Base-by-base conservation (phyloP, 2,888 invertebrate species). In the Balanococcus diminutus region DNA sequence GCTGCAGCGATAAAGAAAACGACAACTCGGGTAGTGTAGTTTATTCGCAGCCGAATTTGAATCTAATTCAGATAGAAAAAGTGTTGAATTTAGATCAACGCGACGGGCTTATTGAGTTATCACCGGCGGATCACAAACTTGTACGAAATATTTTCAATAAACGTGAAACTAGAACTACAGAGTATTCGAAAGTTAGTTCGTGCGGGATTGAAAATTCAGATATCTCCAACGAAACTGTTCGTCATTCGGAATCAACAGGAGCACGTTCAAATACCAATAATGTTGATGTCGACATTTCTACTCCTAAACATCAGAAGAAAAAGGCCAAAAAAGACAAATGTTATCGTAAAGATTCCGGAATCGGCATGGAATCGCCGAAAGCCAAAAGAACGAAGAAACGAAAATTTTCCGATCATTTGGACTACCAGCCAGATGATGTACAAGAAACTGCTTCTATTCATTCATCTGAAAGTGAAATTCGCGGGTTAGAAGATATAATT, bases 1-100 rank as follows among this genome's bases (percentile, higher is more conserved):
- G 19, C 19, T 6, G 28, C 8, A 79, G 75, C 19, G 28, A 79
- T 79, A 79, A 79, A 79, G 75, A 79, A 36, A 79, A 79, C n/a
- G 36, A 79, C 5, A 56, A 56, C 16, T 28, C 31, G 1, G 2
- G 16, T 8, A 72, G n/a, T 19, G 25, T 67, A 25, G 6, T 72
- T 19, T 8, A 0, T 28, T 16, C 28, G 19, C 28, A 28, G 16
- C 75, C 75, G 36, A 36, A 28, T 25, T 8, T 36, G 36, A 79
- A 19, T 8, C 36, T 79, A 19, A 36, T 36, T 8, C 25, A 79
- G 16, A 79, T 79, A 19, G 75, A 79, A 19, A 32, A 31, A 79
- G 75, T 4, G 0, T 3, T 36, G 8, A 36, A 19, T 1, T 19
- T 36, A 2, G 36, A 79, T 32, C 32, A 8, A 0, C 9, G 19